phyloP scores from a whole-genome alignment of 2,797 vertebrate genomes.

The Lepus townsendii region DNA sequence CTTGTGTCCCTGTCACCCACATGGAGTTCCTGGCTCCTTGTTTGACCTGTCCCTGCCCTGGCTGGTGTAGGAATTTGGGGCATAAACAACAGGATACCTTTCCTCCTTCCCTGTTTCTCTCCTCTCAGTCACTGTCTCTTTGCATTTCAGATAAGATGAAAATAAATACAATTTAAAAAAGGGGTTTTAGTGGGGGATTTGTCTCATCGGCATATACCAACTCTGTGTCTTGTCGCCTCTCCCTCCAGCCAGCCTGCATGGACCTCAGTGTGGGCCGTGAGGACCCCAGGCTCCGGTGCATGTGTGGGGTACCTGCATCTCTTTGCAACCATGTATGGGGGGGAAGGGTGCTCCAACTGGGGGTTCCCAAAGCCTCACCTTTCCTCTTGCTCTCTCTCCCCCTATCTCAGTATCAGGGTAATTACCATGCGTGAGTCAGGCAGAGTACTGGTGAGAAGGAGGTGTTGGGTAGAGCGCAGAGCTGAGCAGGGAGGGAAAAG shows the following conservation, averaged over 20 bases:
- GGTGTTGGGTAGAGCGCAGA: conserved; percentile 72
- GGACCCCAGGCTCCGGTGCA: neutral
- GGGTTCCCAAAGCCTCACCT: neutral
- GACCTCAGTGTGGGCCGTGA: neutral
- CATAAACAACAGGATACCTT: no score
- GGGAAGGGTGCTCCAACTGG: neutral
- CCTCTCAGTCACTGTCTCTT: no score
- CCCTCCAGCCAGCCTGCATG: neutral
- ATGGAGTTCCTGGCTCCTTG: no score
- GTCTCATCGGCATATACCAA: neutral
- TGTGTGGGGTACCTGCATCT: neutral
- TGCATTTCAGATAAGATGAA: no score
- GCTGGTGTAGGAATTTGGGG: no score
- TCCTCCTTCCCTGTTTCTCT: no score
- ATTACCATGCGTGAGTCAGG: conserved; percentile 84
- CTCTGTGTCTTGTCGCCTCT: neutral
- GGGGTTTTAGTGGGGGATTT: neutral
- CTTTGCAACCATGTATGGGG: neutral
- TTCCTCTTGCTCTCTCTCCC: conserved; percentile 62
- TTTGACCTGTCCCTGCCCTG: no score
- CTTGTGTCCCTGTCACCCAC: no score
- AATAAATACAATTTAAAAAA: no score
- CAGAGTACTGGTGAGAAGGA: conserved; percentile 79
- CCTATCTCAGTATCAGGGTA: conserved; percentile 83
- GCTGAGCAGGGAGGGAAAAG: conserved; percentile 40